Percentiles rank a stretch among this genome's conserved stretches.
These are phyloP conservation scores for Larimichthys crocea DNA, from an alignment of 2,113 vertebrate species.

Conservation along the genomic window DNA sequence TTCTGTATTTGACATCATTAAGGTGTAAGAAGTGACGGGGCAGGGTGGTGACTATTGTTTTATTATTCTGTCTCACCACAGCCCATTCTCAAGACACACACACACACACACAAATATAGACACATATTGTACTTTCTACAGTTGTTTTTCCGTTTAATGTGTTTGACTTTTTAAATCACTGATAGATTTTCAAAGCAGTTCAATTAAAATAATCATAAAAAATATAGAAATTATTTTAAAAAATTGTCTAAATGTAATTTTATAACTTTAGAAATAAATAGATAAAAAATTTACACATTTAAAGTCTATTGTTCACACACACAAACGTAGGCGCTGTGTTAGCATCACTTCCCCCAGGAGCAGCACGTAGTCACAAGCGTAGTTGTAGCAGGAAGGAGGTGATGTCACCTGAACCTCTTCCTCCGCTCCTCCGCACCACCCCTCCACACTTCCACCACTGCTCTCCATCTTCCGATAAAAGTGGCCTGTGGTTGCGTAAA, in stretches of 20 bases:
- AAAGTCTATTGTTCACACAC: not conserved
- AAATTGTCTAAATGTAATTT: not conserved
- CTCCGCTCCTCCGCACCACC: constrained; percentile 6
- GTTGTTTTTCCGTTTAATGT: not conserved
- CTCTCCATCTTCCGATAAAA: constrained; percentile 7
- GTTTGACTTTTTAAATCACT: not conserved
- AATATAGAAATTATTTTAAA: too few relatives aligned
- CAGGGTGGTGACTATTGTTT: constrained; percentile 26
- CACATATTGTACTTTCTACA: not conserved
- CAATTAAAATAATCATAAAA: not conserved
- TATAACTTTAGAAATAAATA: not conserved
- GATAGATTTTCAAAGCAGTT: not conserved
- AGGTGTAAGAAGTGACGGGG: constrained; percentile 31
- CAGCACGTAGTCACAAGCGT: constrained; percentile 38
- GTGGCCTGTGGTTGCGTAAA: not conserved
- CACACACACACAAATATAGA: constrained; percentile 1
- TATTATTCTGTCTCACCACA: constrained; percentile 34
- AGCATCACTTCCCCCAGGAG: constrained; percentile 25
- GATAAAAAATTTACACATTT: not conserved
- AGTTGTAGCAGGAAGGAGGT: constrained; percentile 64
- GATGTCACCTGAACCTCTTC: constrained; percentile 61
- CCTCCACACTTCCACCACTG: constrained; percentile 24
- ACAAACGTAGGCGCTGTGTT: not conserved
- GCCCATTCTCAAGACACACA: constrained; percentile 19
- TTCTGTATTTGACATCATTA: constrained; percentile 26